Base-by-base conservation (phyloP, 2,797 vertebrate species). In the Craterocephalus amniculus region DNA sequence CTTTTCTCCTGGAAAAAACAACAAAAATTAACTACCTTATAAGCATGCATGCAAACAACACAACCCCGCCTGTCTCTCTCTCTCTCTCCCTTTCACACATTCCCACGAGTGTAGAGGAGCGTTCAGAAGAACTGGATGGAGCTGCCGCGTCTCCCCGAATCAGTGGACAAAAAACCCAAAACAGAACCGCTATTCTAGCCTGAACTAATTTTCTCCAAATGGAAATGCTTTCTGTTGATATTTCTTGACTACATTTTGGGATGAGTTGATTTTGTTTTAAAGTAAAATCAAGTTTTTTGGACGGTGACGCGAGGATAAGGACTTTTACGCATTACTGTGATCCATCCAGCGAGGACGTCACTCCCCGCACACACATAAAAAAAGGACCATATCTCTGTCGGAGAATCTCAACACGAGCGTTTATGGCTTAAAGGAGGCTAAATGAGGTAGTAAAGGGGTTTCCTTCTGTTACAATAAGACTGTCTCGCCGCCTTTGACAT, bases 301-400 rank as follows among this genome's bases (percentile, higher is more conserved):
- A 61, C n/a, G 49, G 57, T 9, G 32, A 59, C 32, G 59, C 2
- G 12, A 18, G 45, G 69, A 51, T 0, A 70, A 3, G 26, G 54
- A 81, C 61, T 85, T 90, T 85, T 85, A 88, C 86, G 85, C 87
- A 31, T 74, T 22, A 4, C 4, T 16, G 20, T 22, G 29, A 55
- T 31, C 0, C 38, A 40, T 7, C n/a, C 45, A 32, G 26, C 34
- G 56, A 11, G 63, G 56, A 61, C 56, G 14, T 26, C 29, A 49
- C 59, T 31, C 14, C 63, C 36, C 2, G 1, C 18, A 38, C 24
- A 12, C 2, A 12, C 9, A 34, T 5, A 14, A 67, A 49, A 61
- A 18, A 16, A 26, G 58, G 72, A 49, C 4, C 58, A 5, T 67
- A 57, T 69, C 5, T 59, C 18, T 1, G 4, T 6, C 3, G 14